Conservation (phyloP, 2,888 invertebrate genomes). For the Crioceris asparagi region DNA sequence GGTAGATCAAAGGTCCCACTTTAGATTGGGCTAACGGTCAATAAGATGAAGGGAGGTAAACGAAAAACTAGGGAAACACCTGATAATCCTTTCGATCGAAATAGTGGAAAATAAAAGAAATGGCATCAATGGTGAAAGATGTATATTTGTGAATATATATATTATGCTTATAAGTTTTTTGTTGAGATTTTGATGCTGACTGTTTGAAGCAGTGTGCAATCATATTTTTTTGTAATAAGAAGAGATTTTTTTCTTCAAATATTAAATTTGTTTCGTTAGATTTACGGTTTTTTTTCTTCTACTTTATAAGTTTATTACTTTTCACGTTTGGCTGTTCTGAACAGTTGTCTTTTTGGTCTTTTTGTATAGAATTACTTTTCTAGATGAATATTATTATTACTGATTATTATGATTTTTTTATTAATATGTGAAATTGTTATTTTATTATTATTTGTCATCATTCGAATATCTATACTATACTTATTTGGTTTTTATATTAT, state of each 20-base stretch:
- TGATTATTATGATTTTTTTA: slow-evolving; percentile 9
- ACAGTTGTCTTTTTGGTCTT: slow-evolving; percentile 28
- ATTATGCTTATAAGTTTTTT: too few relatives aligned
- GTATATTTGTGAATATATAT: slow-evolving; percentile 39
- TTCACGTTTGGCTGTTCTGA: slow-evolving; percentile 25
- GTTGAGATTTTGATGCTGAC: slow-evolving; percentile 25
- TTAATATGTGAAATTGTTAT: slow-evolving; percentile 20
- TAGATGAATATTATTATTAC: slow-evolving; percentile 25
- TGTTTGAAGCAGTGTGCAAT: slow-evolving; percentile 24
- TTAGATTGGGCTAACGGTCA: too few relatives aligned
- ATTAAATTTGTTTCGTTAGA: slow-evolving; percentile 1
- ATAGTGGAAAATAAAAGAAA: too few relatives aligned
- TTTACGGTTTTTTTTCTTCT: background rate
- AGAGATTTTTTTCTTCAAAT: slow-evolving; percentile 7
- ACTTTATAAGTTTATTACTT: background rate
- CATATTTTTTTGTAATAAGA: slow-evolving; percentile 12
- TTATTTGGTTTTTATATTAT: slow-evolving; percentile 16
- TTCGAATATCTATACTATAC: slow-evolving; percentile 17
- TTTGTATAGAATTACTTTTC: slow-evolving; percentile 32
- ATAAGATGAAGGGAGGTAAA: too few relatives aligned
- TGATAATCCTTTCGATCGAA: too few relatives aligned
- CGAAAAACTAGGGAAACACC: too few relatives aligned
- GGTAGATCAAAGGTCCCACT: too few relatives aligned
- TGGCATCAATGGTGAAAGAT: slow-evolving; percentile 37
- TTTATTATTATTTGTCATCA: slow-evolving; percentile 19